Evolutionary conservation across 2,888 invertebrate species (phyloP), one percentile per base, ranked within the genome.

Genomic region (Apantesis nais): DNA sequence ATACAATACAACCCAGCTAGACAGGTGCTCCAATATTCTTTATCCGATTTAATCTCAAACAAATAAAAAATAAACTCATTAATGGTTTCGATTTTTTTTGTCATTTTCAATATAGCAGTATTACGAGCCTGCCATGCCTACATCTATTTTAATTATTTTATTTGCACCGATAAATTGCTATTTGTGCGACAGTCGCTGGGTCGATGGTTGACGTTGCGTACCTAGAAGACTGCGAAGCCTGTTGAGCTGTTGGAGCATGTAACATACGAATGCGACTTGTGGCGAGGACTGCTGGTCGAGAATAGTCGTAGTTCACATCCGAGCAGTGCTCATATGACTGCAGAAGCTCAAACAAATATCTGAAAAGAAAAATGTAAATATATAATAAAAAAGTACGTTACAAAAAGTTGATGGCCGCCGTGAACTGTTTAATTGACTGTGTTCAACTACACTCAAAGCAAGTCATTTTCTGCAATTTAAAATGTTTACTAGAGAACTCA

Each of bases 301-400:
- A 77, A 72, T 93, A 93, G 76, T 93, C 92, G 71, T 89, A 91
- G 78, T 91, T 89, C 34, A 80, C 79, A 31, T 92, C 92, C 0
- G 90, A 86, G 11, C 83, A 81, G 68, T 91, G 88, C 74, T 94
- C 94, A 71, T 98, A 97, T 75, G 98, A 97, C 76, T 97, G 97
- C 70, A 98, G 89, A 70, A 96, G 92, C 87, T 97, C 97, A 81
- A 97, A 92, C 16, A 97, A 86, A 77, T 96, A 95, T 71, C 96
- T 96, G 88, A 58, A 82, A 76, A 75, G 41, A 19, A 11, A 62
- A 67, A 39, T 48, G 14, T 37, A 55, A 55, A 12, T 19, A 1
- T 58, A 25, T 7, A 14, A 19, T 9, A 39, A 55, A 52, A n/a
- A n/a, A n/a, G 48, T n/a, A 25, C 2, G 19, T 14, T 55, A 22